A percentile compares a stretch with the other conserved stretches of the same genome.
These are phyloP conservation scores for Alviniconcha strummeri DNA, from an alignment of 2,888 invertebrate species.

Conservation along the genomic window DNA sequence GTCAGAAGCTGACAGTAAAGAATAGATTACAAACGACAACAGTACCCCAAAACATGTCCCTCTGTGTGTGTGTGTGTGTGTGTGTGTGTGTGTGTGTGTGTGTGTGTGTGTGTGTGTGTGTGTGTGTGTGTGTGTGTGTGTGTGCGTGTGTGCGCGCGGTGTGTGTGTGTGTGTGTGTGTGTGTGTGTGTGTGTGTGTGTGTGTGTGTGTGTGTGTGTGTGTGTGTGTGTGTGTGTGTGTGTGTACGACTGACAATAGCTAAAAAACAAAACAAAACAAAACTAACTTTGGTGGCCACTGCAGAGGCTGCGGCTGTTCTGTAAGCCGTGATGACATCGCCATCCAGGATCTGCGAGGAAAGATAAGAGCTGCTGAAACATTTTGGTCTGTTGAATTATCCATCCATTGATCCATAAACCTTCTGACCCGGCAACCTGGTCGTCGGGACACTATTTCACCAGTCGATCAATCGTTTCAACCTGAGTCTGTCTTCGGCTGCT, in stretches of 20 bases:
- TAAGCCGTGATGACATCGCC: conserved; percentile 70
- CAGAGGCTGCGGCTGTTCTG: conserved; percentile 72
- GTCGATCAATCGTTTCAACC: too few species aligned
- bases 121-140: neutral
- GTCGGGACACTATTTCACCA: too few species aligned
- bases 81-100: neutral
- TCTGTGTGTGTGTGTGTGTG: neutral
- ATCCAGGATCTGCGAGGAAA: conserved; percentile 66
- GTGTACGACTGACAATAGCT: neutral
- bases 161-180: neutral
- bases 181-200: neutral
- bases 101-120: neutral
- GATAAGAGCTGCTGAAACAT: too few species aligned
- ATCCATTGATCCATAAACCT: too few species aligned
- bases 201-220: neutral
- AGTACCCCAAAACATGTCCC: neutral
- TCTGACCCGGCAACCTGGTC: too few species aligned
- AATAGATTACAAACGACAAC: too few species aligned
- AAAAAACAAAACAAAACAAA: neutral
- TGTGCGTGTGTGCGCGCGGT: neutral
- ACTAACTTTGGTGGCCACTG: conserved; percentile 70
- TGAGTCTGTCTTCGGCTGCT: too few species aligned
- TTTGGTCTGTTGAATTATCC: too few species aligned
- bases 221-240: neutral
- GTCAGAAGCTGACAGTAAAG: too few species aligned